Base-by-base conservation (phyloP, 2,113 vertebrate genomes). In the Octodon degus region DNA sequence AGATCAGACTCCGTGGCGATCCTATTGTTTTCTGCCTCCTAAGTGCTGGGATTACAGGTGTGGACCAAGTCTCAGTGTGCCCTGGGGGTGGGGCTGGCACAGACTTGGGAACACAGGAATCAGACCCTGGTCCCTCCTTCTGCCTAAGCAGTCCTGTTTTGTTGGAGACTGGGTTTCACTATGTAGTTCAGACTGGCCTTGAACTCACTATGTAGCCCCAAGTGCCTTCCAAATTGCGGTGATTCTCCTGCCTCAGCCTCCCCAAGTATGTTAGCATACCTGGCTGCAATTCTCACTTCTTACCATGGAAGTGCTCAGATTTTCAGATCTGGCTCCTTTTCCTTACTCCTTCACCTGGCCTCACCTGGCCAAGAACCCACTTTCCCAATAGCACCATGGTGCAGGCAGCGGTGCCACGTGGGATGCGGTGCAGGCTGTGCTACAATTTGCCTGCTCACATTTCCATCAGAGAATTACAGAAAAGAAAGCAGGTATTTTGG, bases 401-500 rank as follows among this genome's bases (percentile, higher is more conserved):
- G 2, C 30, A 92, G 53, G 65, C 4, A 58, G 76, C 0, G 1
- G 63, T 50, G 30, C 32, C 60, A 72, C n/a, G 85, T 9, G 27
- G 24, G n/a, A 19, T 24, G 30, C 3, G 72, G 58, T 65, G 58
- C 27, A 16, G 16, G 62, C 58, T 82, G 27, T 27, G 14, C 13
- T 58, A 47, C 3, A 0, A 58, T 50, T 11, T 94, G 86, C 60
- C 17, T 5, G 62, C 47, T 58, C 43, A 76, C 9, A 53, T 83
- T 88, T 82, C 88, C 62, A 89, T 43, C 86, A 90, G 5, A 58
- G 70, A 82, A 68, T 85, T 58, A 89, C 24, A 85, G 58, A 60
- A 53, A 91, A 43, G 4, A 79, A 37, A 60, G 91, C 9, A 34
- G 13, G 32, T 53, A 53, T 80, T 92, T 34, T 89, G 40, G 22